These are phyloP conservation scores for Heliconius congener DNA, from an alignment of 1,140 invertebrate genomes.

Conservation along the genomic window DNA sequence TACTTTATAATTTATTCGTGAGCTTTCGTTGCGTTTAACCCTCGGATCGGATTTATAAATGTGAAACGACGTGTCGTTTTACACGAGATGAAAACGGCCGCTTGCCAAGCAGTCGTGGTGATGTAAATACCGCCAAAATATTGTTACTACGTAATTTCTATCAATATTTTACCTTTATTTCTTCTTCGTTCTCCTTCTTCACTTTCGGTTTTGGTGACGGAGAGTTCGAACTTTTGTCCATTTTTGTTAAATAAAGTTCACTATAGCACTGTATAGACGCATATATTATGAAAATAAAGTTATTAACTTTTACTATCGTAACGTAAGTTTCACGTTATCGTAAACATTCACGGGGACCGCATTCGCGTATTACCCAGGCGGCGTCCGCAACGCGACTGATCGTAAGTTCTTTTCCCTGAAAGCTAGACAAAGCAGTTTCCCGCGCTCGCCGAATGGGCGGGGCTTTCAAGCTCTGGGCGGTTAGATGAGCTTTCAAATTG, in stretches of 20 bases:
- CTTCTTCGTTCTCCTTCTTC: constrained; percentile 81
- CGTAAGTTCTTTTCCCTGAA: constrained; percentile 30
- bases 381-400: constrained; percentile 60
- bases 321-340: constrained; percentile 55
- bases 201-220: constrained; percentile 63
- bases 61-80: constrained; percentile 69
- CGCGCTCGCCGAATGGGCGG: constrained; percentile 59
- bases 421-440: constrained; percentile 59
- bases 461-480: constrained; percentile 52
- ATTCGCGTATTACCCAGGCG: constrained; percentile 43
- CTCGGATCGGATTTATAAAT: constrained; percentile 79
- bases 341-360: constrained; percentile 56
- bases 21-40: constrained; percentile 55
- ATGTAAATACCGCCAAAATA: constrained; percentile 35
- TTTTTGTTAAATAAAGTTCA: constrained; percentile 50
- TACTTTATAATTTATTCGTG: constrained; percentile 75
- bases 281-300: constrained; percentile 41
- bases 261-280: constrained; percentile 40
- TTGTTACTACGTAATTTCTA: constrained; percentile 21
- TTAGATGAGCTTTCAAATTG: constrained; percentile 11
- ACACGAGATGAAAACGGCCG: constrained; percentile 66
- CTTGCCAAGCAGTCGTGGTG: constrained; percentile 62
- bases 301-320: constrained; percentile 48
- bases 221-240: constrained; percentile 65
- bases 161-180: constrained; percentile 72